Evolutionary conservation across 2,888 invertebrate genomes (phyloP), one percentile per base, ranked within the genome.

Genomic region (Drosophila putrida): DNA sequence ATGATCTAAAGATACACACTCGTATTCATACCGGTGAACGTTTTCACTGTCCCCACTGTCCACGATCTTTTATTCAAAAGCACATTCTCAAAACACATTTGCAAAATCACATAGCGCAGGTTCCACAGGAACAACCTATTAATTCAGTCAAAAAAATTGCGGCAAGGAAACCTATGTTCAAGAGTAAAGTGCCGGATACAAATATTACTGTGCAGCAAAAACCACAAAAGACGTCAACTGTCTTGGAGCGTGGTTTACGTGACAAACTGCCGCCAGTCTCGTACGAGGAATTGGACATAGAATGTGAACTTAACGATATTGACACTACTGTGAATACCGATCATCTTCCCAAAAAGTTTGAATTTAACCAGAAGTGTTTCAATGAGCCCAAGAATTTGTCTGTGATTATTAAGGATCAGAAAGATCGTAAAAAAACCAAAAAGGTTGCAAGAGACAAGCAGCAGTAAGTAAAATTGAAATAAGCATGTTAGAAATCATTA

Each of bases 71-170:
- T 25, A 44, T 62, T 11, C 94, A 94, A 78, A 93, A 93, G 20
- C 94, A 94, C 75, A 93, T 94, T 81, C 87, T 94, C 20, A 94
- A 93, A 70, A 93, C 93, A 0, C 94, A 94, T 71, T 92, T 94
- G 25, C 89, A 93, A 11, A 90, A 93, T 6, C 94, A 94, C 70
- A 94, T 93, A 20, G 3, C 20, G 20, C 20, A 20, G 44, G 91
- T 91, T 10, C 83, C 82, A 4, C 92, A 92, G 71, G 92, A 89
- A 6, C 4, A 39, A 41, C 1, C 38, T 5, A 9, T 28, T 9
- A 33, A 11, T 9, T 35, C 27, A 5, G 15, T 6, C 3, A 51
- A 9, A 8, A 54, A 55, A 15, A 8, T 31, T 8, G 8, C 9
- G 8, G 6, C 39, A n/a, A 69, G 35, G 33, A 38, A 28, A 27